A percentile compares a stretch with the other conserved stretches of the same genome.
Conservation (phyloP, 2,113 vertebrate species). For the Mystacornis crossleyi region DNA sequence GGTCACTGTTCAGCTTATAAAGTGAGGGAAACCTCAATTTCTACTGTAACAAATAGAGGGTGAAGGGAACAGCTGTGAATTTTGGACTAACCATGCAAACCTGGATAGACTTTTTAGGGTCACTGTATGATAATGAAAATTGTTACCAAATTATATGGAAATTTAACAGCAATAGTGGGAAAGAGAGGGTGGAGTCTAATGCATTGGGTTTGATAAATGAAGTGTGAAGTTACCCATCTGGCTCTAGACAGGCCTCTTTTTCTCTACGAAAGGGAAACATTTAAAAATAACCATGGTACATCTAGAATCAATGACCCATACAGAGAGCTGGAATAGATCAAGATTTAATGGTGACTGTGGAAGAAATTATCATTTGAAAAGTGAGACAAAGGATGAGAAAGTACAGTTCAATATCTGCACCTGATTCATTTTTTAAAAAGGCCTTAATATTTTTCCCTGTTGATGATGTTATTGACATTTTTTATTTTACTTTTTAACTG, state of each 20-base stretch:
- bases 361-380: conserved; percentile 79
- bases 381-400: conserved; percentile 70
- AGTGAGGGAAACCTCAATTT: conserved; percentile 71
- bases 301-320: conserved; percentile 83
- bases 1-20: conserved; percentile 79
- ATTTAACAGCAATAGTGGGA: conserved; percentile 90
- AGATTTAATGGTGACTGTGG: conserved; percentile 80
- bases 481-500: neutral
- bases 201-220: conserved; percentile 98
- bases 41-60: conserved; percentile 79
- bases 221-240: conserved; percentile 99
- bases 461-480: neutral
- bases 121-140: conserved; percentile 99
- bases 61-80: conserved; percentile 87
- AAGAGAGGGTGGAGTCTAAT: conserved; percentile 79
- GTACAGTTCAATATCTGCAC: conserved; percentile 63
- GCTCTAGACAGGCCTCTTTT: conserved; percentile 77
- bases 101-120: conserved; percentile 88
- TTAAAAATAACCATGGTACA: conserved; percentile 82
- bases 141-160: conserved; percentile 98
- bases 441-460: neutral
- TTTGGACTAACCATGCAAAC: conserved; percentile 82
- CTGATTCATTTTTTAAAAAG: conserved; percentile 24
- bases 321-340: conserved; percentile 80
- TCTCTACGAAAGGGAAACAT: conserved; percentile 78